phyloP scores from a whole-genome alignment of 1,140 invertebrate species.

The Solenopsis fugax region DNA sequence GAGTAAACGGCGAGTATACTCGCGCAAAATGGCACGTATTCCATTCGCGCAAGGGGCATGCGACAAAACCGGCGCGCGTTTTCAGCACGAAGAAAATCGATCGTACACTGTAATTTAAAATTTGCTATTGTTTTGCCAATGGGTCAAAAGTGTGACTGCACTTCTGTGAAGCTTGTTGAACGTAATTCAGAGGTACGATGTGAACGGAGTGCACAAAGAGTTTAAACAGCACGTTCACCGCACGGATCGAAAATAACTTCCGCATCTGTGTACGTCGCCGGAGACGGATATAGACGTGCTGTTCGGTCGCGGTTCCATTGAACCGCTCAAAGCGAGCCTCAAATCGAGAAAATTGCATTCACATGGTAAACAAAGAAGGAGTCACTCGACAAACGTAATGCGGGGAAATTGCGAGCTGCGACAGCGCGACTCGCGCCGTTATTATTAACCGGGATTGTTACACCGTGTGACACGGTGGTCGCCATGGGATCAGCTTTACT shows the following conservation, averaged over 20 bases:
- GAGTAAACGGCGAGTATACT: not conserved
- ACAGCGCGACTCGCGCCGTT: slow-evolving; percentile 11
- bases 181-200: not conserved
- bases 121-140: too few relatives aligned
- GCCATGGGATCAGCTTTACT: not conserved
- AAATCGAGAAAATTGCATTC: slow-evolving; percentile 52
- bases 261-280: not conserved
- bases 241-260: not conserved
- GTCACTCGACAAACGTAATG: slow-evolving; percentile 36
- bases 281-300: not conserved
- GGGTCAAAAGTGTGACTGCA: not conserved
- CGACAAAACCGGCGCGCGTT: not conserved
- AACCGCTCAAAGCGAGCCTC: not conserved
- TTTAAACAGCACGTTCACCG: not conserved
- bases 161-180: not conserved
- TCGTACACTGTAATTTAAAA: not conserved
- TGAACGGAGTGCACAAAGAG: too few relatives aligned
- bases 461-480: not conserved
- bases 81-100: not conserved
- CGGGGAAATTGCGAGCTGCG: slow-evolving; percentile 20
- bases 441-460: slow-evolving; percentile 66
- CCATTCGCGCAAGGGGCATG: not conserved
- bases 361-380: slow-evolving; percentile 39
- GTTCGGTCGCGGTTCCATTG: slow-evolving; percentile 8
- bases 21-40: not conserved